Evolutionary conservation across 2,113 vertebrate species (phyloP), one percentile per base, ranked within the genome.

Genomic region (Excalfactoria chinensis): DNA sequence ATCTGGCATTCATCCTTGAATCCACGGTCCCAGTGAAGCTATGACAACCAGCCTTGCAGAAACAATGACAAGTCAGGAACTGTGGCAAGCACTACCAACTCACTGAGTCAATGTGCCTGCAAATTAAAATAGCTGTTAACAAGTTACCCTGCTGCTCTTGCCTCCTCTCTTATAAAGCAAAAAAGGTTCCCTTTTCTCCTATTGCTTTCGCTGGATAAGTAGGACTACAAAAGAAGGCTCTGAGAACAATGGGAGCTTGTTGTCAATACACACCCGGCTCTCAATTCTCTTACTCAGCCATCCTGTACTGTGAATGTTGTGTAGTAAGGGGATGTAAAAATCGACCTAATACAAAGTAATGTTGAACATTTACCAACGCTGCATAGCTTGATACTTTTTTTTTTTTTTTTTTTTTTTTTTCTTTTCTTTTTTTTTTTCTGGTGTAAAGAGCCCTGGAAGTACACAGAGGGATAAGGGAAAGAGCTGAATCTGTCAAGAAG

Each of bases 401-500:
- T 62, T 81, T 84, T 70, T 49, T 70, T 55, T 12, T 41, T 43
- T 17, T 70, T 55, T 12, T 41, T 43, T 17, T n/a, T n/a, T n/a
- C n/a, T 43, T 77, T 91, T 62, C 90, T 62, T 81, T 84, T 70
- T 49, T 70, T 55, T 12, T 41, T 43, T 17, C 16, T 44, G 43
- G 8, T 49, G 30, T 84, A 84, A 93, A 84, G 77, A 90, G 48
- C 35, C 35, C 80, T 84, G 77, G 69, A 81, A 78, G 40, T n/a
- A 66, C 86, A 66, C 56, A 49, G 15, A 70, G 90, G 88, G 44
- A 92, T 88, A 86, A 79, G 40, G 26, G n/a, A 68, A 88, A 90
- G 69, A 84, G 85, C 41, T 74, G 66, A 77, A 83, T 71, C 86
- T 94, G 80, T 81, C 86, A 86, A 48, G 44, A 88, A 86, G 46